phyloP scores from a whole-genome alignment of 2,113 vertebrate species.

The Brachyhypopomus gauderio region DNA sequence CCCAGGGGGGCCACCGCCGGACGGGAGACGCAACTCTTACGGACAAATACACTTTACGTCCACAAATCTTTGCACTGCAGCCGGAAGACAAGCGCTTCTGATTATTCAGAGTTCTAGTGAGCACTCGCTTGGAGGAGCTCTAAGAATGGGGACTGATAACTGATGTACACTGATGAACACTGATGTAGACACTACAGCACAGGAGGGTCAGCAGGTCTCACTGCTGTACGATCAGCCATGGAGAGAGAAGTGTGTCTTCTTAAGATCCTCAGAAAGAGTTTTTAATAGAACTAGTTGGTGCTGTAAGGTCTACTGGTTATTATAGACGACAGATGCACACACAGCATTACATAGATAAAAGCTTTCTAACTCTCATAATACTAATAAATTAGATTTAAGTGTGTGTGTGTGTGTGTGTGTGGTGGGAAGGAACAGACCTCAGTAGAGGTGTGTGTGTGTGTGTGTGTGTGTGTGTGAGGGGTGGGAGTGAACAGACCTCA shows the following conservation, averaged over 20 bases:
- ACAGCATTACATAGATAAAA: neutral
- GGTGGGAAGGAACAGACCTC: no score
- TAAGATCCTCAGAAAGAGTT: neutral
- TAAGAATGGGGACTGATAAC: conserved; percentile 9
- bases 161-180: conserved; percentile 18
- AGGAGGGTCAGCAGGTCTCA: conserved; percentile 4
- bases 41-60: neutral
- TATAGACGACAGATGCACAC: neutral
- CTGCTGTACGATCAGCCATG: neutral
- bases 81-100: neutral
- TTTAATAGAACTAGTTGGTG: neutral
- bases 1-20: neutral
- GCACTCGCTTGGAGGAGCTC: neutral
- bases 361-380: no score
- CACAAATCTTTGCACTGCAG: neutral
- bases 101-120: neutral
- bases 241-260: neutral
- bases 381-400: no score
- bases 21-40: neutral
- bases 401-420: neutral
- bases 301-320: neutral
- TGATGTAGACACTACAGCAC: neutral
- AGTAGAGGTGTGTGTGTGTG: no score
- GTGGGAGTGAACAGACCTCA: no score
- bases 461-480: no score